These are phyloP conservation scores for Sturnus vulgaris DNA, from an alignment of 2,113 vertebrate species.

Conservation along the genomic window DNA sequence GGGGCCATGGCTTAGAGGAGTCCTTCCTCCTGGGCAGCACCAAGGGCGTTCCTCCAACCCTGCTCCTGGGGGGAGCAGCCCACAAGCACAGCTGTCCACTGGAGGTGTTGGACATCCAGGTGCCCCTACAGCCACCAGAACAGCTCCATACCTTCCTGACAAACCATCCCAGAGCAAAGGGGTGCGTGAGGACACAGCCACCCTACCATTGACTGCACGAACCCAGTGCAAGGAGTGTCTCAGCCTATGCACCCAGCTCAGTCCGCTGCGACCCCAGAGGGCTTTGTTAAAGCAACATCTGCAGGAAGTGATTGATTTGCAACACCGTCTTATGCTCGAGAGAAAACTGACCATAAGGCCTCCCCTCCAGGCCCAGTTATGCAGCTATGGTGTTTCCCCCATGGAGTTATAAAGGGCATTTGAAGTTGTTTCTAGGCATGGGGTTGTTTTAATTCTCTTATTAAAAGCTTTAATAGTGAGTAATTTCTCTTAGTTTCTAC, in stretches of 20 bases:
- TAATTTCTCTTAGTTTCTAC: not conserved
- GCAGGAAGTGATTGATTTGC: not conserved
- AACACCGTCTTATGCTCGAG: not conserved
- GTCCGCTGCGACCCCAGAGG: rapidly evolving
- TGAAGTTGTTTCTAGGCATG: not conserved
- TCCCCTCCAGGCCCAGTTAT: not conserved
- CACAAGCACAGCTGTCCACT: not conserved
- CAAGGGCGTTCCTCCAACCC: not conserved
- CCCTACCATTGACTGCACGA: not conserved
- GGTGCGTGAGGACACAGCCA: not conserved
- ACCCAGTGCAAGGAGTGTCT: rapidly evolving
- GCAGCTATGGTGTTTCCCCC: not conserved
- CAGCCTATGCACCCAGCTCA: not conserved
- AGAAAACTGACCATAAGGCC: not conserved
- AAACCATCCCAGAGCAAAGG: not conserved
- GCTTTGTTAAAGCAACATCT: not conserved
- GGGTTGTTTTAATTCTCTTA: not conserved
- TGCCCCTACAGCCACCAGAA: not conserved
- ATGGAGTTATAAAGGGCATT: not conserved
- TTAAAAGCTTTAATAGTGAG: not conserved
- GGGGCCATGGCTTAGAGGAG: rapidly evolving
- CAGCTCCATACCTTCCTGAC: rapidly evolving
- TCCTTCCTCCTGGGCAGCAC: not conserved
- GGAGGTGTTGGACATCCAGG: rapidly evolving
- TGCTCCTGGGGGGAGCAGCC: not conserved